Percentiles rank a stretch among this genome's conserved stretches.
These are phyloP conservation scores for Cephus pulcher DNA, from an alignment of 2,888 invertebrate genomes.

Conservation along the genomic window DNA sequence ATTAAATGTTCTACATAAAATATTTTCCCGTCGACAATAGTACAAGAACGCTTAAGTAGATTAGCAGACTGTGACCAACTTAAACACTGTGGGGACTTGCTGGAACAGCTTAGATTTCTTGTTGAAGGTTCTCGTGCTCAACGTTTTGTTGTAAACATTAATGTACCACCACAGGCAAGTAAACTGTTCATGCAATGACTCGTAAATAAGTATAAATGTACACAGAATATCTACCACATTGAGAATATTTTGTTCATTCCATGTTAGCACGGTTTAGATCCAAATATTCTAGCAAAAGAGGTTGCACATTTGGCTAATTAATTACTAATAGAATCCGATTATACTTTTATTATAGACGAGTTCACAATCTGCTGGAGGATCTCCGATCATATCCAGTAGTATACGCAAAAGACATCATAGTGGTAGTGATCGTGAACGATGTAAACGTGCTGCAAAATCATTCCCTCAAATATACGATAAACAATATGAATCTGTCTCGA, in stretches of 20 bases:
- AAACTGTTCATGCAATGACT: neutral
- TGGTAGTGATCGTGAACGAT: slow-evolving; percentile 51
- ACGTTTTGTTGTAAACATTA: slow-evolving; percentile 62
- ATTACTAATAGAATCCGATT: neutral
- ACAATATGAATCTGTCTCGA: slow-evolving; percentile 30
- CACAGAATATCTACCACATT: neutral
- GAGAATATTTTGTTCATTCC: neutral
- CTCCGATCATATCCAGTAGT: slow-evolving; percentile 54
- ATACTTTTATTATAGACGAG: slow-evolving; percentile 35
- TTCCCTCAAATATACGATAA: slow-evolving; percentile 32
- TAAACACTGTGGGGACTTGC: slow-evolving; percentile 53
- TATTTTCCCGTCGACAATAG: slow-evolving; percentile 27
- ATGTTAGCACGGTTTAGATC: neutral
- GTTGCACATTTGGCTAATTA: neutral
- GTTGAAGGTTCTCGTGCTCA: slow-evolving; percentile 58
- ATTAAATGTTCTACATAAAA: neutral
- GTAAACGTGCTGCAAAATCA: slow-evolving; percentile 49
- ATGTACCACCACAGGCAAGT: slow-evolving; percentile 55
- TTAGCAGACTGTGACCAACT: slow-evolving; percentile 51
- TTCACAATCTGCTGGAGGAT: slow-evolving; percentile 44
- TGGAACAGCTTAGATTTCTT: slow-evolving; percentile 59
- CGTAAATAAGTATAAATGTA: neutral
- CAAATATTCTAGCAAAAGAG: neutral
- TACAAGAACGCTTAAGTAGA: slow-evolving; percentile 57
- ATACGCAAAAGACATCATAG: slow-evolving; percentile 54